Base-by-base conservation (phyloP, 2,888 invertebrate genomes). In the Ectemnius cavifrons region DNA sequence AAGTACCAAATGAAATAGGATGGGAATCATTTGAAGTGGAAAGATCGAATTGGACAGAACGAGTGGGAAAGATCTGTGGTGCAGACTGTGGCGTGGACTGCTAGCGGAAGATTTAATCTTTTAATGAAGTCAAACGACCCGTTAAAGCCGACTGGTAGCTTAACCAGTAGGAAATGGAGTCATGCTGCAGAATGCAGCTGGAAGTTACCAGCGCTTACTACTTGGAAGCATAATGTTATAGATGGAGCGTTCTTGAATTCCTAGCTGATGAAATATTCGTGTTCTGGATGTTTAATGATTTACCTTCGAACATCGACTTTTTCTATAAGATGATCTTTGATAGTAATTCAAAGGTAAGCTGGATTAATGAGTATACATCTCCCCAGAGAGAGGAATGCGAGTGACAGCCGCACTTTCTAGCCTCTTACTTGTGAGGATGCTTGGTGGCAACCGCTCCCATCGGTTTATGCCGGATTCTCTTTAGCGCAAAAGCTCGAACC, bases 21-120 rank as follows among this genome's bases (percentile, higher is more conserved):
- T 63, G 4, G n/a, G 56, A 63, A 63, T 49, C 47, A 45, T 57
- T 14, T n/a, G 3, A 2, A n/a, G 57, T 16, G 14, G 2, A 52
- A 61, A 56, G 28, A 37, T 37, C 37, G 37, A 37, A 28, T 14
- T 13, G 13, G 20, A 28, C 57, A 1, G 28, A 27, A 59, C 18
- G n/a, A 14, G 37, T 11, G 59, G 13, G 52, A 20, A 58, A 28
- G 14, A 70, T 52, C 14, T 37, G 18, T 18, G 16, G 37, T 8
- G 46, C 23, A n/a, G 20, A 16, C 1, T 14, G 16, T n/a, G 14
- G 27, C 11, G 2, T 16, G 28, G 63, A 45, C 23, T 46, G 49
- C 49, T 18, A 70, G 70, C 47, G 49, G 57, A 4, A 71, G 73
- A 81, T 81, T 79, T 77, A 77, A 79, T 81, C 75, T 67, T 81